Evolutionary conservation across 2,797 vertebrate genomes (phyloP).

Genomic region (Glyptemys insculpta): DNA sequence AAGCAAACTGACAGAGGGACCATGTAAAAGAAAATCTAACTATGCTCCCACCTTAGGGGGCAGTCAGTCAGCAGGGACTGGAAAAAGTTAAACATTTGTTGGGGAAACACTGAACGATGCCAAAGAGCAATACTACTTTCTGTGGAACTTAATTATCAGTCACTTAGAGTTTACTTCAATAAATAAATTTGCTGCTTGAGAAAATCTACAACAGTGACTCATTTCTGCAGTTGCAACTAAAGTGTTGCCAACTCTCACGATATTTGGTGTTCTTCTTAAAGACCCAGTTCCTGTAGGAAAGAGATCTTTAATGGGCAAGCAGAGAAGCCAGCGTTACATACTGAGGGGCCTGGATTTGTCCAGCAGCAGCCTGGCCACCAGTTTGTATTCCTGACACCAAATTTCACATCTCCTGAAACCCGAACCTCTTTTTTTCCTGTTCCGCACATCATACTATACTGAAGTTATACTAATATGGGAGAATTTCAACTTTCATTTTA

Average conservation of each 20-base stretch:
- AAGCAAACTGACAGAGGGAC: conserved; percentile 44
- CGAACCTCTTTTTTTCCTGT: not conserved
- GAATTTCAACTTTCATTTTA: not conserved
- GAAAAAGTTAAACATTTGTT: conserved; percentile 14
- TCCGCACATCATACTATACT: not conserved
- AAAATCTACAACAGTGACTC: not conserved
- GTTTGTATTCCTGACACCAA: not conserved
- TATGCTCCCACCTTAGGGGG: not conserved
- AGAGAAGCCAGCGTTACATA: not conserved
- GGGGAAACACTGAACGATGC: conserved; percentile 25
- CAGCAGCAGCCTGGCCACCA: not conserved
- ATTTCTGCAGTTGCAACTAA: not conserved
- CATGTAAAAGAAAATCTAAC: conserved; percentile 37
- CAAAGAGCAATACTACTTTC: conserved; percentile 25
- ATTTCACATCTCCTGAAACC: not conserved
- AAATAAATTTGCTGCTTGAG: conserved; percentile 30
- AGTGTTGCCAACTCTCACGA: not conserved
- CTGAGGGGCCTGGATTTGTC: not conserved
- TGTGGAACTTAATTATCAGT: conserved; percentile 9
- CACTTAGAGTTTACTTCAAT: not conserved
- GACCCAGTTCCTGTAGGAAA: not conserved
- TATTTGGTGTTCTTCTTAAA: not conserved
- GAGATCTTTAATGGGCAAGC: not conserved
- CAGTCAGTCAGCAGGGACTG: not conserved
- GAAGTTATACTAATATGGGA: not conserved